Evolutionary conservation across 2,113 vertebrate species (phyloP), one percentile per base, ranked within the genome.

Genomic region (Corydoras sp.): DNA sequence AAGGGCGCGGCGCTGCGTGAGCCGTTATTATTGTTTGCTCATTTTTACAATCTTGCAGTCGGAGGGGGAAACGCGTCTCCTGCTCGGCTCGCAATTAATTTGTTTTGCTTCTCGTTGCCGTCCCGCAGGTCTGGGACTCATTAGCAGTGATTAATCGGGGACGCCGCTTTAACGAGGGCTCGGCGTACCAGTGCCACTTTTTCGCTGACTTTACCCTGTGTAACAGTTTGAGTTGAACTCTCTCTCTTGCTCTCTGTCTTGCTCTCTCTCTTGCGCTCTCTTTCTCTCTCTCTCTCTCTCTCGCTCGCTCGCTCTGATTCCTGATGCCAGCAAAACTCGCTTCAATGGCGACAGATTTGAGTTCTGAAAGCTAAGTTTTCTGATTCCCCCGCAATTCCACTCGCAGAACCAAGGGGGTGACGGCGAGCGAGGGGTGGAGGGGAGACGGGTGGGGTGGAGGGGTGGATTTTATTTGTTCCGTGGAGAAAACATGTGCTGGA

Each of bases 381-480:
- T 81, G 69, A 76, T 80, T 79, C 84, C 76, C 7, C 24, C 86
- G 66, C 74, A 86, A 85, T 88, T 89, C 69, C 81, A 76, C 78
- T 81, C 83, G 78, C 53, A 71, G 55, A 62, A 59, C 62, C 56
- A 24, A 24, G 18, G 18, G 18, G 18, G 18, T 24, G 18, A 24
- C 18, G 18, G 18, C 1, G 18, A 24, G 18, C 2, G 18, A 24
- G 18, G 18, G 18, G 18, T 24, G 18, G 18, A 24, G 18, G 1
- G 18, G 18, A 24, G 18, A 24, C 18, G 18, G 18, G 58, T 31
- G 35, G 54, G 43, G 13, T 62, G 50, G 30, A 62, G 74, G 69
- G 78, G 72, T 59, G 65, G 84, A 87, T 88, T 91, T 90, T 88
- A 82, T 92, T 92, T 92, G 87, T 91, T 92, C 84, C 90, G 88